These are phyloP conservation scores for Salvelinus fontinalis DNA, from an alignment of 2,113 vertebrate species.

Conservation along the genomic window DNA sequence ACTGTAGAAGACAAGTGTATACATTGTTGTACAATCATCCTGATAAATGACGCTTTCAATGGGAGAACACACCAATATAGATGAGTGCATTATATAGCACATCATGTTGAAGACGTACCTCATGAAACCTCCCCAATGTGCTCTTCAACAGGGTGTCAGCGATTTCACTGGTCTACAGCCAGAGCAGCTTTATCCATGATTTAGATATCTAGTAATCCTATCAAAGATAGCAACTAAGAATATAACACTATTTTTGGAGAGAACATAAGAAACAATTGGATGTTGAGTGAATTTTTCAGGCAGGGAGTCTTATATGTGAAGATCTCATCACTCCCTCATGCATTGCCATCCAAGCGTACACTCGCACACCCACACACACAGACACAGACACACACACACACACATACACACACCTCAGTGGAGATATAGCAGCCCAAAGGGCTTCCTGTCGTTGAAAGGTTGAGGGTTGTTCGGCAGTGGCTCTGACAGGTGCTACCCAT, in stretches of 20 bases:
- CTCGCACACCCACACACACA: background rate
- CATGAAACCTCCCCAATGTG: slow-evolving; percentile 19
- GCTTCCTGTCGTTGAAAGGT: slow-evolving; percentile 77
- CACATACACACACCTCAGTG: slow-evolving; percentile 8
- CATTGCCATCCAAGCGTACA: background rate
- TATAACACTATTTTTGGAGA: background rate
- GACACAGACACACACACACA: background rate
- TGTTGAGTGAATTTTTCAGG: background rate
- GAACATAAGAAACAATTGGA: background rate
- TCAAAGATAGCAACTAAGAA: background rate
- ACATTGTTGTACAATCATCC: no score
- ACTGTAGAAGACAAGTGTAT: no score
- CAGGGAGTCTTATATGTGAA: slow-evolving; percentile 25
- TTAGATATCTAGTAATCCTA: background rate
- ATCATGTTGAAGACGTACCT: slow-evolving; percentile 29
- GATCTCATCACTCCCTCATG: slow-evolving; percentile 4
- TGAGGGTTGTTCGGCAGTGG: slow-evolving; percentile 50
- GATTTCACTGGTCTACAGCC: slow-evolving; percentile 40
- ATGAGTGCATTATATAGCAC: background rate
- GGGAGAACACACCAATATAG: no score
- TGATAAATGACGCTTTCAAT: no score
- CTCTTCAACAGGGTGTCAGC: slow-evolving; percentile 33
- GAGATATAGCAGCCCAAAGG: slow-evolving; percentile 51
- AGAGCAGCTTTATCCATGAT: slow-evolving; percentile 38
- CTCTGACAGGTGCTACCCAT: slow-evolving; percentile 66